Conservation (phyloP, 2,797 vertebrate species). For the Sitta carolinensis region DNA sequence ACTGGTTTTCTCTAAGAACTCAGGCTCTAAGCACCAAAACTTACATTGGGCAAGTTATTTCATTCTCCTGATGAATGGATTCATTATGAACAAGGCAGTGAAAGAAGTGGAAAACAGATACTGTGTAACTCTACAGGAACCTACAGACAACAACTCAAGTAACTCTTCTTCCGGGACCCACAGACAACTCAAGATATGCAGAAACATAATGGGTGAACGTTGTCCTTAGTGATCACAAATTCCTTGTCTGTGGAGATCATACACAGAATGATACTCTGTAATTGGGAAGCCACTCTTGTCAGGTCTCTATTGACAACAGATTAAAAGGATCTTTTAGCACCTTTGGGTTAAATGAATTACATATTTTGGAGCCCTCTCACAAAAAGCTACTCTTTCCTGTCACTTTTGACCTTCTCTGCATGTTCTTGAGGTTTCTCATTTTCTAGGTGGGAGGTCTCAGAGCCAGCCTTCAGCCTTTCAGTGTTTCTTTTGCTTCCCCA, state of each 20-base stretch:
- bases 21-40: neutral
- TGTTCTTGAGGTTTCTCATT: neutral
- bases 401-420: neutral
- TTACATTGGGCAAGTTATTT: neutral
- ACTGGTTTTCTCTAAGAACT: neutral
- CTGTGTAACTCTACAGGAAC: fast-evolving
- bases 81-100: neutral
- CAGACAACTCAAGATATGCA: neutral
- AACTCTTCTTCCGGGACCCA: neutral
- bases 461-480: neutral
- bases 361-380: neutral
- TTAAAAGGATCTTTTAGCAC: neutral
- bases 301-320: neutral
- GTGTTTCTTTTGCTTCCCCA: neutral
- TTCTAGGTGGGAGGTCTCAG: neutral
- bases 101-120: neutral
- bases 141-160: neutral
- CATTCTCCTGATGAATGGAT: neutral
- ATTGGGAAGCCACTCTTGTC: neutral
- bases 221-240: neutral
- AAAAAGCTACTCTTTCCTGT: neutral
- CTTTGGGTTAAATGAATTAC: neutral
- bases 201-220: neutral
- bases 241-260: neutral
- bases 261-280: neutral